Evolutionary conservation across 2,888 invertebrate species (phyloP).

Genomic region (Diachrysia chrysitis): DNA sequence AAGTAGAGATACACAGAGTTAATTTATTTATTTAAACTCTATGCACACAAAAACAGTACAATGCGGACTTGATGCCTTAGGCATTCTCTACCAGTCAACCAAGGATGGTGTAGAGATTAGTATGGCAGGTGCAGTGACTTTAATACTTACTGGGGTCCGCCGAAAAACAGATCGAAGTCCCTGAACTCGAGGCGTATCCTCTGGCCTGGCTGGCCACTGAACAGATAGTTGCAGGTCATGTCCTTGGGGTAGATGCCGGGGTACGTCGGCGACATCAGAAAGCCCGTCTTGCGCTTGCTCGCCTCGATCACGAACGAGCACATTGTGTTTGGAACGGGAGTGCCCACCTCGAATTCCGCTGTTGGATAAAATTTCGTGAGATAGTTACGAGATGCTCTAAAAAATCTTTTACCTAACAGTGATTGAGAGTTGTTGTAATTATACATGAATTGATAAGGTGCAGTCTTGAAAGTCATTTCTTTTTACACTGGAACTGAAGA

Average conservation of each 20-base stretch:
- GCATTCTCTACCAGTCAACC: too few species aligned
- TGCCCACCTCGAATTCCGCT: constrained; percentile 98
- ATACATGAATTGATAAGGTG: too few species aligned
- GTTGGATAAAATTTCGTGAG: constrained; percentile 26
- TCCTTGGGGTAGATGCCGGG: constrained; percentile 99
- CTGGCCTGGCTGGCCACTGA: constrained; percentile 96
- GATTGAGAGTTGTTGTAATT: too few species aligned
- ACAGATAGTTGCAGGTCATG: constrained; percentile 97
- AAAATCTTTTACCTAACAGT: too few species aligned
- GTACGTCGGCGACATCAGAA: constrained; percentile 98
- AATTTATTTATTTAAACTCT: too few species aligned
- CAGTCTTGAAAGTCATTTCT: too few species aligned
- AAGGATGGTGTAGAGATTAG: too few species aligned
- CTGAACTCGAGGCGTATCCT: constrained; percentile 98
- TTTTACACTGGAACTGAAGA: too few species aligned
- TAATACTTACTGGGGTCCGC: constrained; percentile 97
- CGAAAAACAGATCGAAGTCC: constrained; percentile 99
- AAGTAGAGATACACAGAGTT: too few species aligned
- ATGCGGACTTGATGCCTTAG: too few species aligned
- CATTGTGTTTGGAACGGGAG: constrained; percentile 94
- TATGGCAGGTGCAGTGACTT: neutral
- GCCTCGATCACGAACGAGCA: constrained; percentile 97
- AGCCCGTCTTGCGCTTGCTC: constrained; percentile 93
- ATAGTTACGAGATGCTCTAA: too few species aligned
- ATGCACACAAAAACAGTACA: too few species aligned